A percentile compares a stretch with the other conserved stretches of the same genome.
Conservation (phyloP, 1,140 invertebrate genomes). For the Phortica variegata region DNA sequence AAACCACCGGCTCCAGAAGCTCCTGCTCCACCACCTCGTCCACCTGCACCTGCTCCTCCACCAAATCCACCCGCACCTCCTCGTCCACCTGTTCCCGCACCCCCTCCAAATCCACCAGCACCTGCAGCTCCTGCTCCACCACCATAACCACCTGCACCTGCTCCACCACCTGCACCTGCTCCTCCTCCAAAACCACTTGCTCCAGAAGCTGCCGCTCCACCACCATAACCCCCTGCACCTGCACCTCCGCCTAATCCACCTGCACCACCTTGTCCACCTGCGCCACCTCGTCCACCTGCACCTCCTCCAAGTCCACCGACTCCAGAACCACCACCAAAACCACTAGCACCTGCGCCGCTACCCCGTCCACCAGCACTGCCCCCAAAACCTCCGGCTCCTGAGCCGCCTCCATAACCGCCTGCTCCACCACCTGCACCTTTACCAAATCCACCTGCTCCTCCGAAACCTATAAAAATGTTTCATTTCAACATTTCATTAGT, state of each 20-base stretch:
- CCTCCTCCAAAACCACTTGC: conserved; percentile 50
- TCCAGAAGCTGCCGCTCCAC: conserved; percentile 42
- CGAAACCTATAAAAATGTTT: no score
- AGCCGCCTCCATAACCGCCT: conserved; percentile 43
- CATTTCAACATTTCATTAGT: no score
- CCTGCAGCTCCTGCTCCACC: neutral
- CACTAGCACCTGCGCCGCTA: conserved; percentile 34
- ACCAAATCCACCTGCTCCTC: conserved; percentile 7
- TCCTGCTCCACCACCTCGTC: conserved; percentile 57
- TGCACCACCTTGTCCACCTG: conserved; percentile 48
- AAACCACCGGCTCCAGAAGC: conserved; percentile 41
- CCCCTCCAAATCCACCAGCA: neutral
- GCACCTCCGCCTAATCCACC: conserved; percentile 55
- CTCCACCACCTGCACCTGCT: conserved; percentile 4
- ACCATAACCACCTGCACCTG: neutral
- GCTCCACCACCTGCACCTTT: conserved; percentile 42
- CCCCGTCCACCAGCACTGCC: conserved; percentile 5
- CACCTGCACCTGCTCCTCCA: conserved; percentile 39
- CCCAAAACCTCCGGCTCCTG: neutral
- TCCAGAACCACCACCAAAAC: conserved; percentile 36
- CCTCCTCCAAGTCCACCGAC: conserved; percentile 42
- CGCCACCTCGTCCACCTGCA: conserved; percentile 53
- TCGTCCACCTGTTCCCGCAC: neutral
- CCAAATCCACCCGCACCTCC: conserved; percentile 7
- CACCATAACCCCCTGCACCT: conserved; percentile 51